phyloP scores from a whole-genome alignment of 2,113 vertebrate genomes.

The Psophia crepitans region DNA sequence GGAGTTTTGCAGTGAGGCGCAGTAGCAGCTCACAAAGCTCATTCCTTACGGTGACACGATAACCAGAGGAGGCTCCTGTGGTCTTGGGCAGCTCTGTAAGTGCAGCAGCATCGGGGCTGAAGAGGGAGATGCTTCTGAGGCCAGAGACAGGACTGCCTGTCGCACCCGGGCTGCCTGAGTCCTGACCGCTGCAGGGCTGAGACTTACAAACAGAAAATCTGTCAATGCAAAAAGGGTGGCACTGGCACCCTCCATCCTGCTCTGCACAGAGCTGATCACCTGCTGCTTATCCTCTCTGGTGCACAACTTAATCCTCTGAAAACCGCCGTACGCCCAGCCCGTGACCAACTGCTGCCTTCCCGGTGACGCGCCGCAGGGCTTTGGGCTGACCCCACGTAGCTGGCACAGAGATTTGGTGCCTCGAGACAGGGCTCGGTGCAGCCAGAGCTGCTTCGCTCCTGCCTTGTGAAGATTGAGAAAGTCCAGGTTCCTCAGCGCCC shows the following conservation, averaged over 20 bases:
- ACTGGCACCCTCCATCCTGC: not conserved
- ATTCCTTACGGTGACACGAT: rapidly evolving
- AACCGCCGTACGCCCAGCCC: no score
- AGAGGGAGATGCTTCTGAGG: not conserved
- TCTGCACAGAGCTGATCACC: not conserved
- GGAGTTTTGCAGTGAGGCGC: not conserved
- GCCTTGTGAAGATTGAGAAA: not conserved
- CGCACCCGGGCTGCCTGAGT: not conserved
- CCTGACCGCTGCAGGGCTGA: not conserved
- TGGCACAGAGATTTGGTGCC: not conserved
- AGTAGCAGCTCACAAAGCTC: not conserved
- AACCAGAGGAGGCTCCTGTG: not conserved
- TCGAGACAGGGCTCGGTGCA: not conserved
- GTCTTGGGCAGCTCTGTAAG: not conserved
- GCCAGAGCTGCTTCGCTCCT: not conserved
- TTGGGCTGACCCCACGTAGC: not conserved
- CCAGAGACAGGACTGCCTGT: not conserved
- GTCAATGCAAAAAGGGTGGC: not conserved
- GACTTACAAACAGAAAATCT: not conserved
- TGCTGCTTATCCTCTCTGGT: not conserved
- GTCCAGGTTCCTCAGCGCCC: not conserved
- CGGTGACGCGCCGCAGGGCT: not conserved
- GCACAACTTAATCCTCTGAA: not conserved
- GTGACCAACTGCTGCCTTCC: not conserved
- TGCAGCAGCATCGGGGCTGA: not conserved